Evolutionary conservation across 2,888 invertebrate species (phyloP), one percentile per base, ranked within the genome.

Genomic region (Pristionchus arcanus): DNA sequence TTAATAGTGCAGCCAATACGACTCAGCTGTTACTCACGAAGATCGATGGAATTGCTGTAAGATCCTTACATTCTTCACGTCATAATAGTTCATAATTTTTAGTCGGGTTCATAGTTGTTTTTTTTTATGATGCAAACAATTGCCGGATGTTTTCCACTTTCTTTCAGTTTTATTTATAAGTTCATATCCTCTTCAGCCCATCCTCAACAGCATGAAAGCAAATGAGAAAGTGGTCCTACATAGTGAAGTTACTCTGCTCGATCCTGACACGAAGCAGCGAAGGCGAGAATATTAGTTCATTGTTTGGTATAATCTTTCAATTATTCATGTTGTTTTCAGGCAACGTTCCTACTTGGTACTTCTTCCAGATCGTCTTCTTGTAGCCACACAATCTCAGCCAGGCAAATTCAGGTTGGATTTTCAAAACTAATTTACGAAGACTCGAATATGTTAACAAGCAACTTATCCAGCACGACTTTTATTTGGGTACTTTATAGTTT

Each of bases 31-130:
- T 94, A 42, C 93, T 95, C 92, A 93, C 94, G 90, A 93, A 94
- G 90, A 93, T 94, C 91, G 94, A 94, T 63, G 95, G 94, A 68
- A 93, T 95, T 42, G 94, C 95, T n/a, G 93, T 94, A n/a, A 88
- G 90, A 83, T 31, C 31, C 3, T 25, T 25, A 66, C 21, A 28
- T 25, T 28, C 31, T 19, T 21, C n/a, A 28, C 37, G 55, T 42
- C 31, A 3, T n/a, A 37, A 53, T 31, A 31, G 68, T 19, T 49
- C 13, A 66, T 53, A 19, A 63, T 31, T 87, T 5, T n/a, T 19
- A n/a, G 25, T 81, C 28, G 25, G 1, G 42, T 42, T 28, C 74
- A 34, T n/a, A 15, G 1, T 55, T 55, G 55, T 55, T 55, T 55
- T 55, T 16, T n/a, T n/a, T n/a, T n/a, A n/a, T n/a, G 19, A 55